Evolutionary conservation across 2,113 vertebrate species (phyloP), one percentile per base, ranked within the genome.

Genomic region (Scytalopus superciliaris): DNA sequence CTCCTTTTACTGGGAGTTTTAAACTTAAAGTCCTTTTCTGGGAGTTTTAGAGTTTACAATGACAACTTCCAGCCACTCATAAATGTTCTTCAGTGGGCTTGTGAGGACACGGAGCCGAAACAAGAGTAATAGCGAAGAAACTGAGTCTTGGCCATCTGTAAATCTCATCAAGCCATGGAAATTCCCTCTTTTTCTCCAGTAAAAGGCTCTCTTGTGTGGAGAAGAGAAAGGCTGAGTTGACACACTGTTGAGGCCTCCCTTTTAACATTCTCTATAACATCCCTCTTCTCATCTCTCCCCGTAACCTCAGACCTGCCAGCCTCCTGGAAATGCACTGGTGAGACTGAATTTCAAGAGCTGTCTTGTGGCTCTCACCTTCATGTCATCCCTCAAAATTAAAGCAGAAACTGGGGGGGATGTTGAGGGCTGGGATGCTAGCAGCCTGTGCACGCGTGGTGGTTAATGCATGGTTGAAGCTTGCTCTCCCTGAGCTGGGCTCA

Each of bases 381-480:
- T 30, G 78, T 52, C 35, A 47, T 33, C 42, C 67, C 31, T 70
- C 37, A 39, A 35, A 44, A 68, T 13, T 40, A 56, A 60, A 57
- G 74, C 2, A 13, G 69, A 53, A 74, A n/a, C 63, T 0, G 3
- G 19, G 17, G n/a, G 30, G 13, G 21, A 30, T 23, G 9, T 3
- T 22, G 72, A 74, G 27, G 42, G 70, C 31, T 45, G 3, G 40
- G 52, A 44, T 17, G 16, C 15, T 23, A 57, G 47, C 39, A 80
- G 14, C 42, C 45, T 0, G 3, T 47, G 49, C 30, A 2, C 0
- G 0, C 1, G 19, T 30, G 44, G 31, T 68, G 39, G 63, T 24
- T 70, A n/a, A 45, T 2, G 49, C 15, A 31, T 1, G 11, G 6
- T 21, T 0, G 0, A 39, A 79, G 8, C 13, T 40, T 50, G 27